Base-by-base conservation (phyloP, 2,888 invertebrate genomes). In the Mongoloraphidia duomilia region DNA sequence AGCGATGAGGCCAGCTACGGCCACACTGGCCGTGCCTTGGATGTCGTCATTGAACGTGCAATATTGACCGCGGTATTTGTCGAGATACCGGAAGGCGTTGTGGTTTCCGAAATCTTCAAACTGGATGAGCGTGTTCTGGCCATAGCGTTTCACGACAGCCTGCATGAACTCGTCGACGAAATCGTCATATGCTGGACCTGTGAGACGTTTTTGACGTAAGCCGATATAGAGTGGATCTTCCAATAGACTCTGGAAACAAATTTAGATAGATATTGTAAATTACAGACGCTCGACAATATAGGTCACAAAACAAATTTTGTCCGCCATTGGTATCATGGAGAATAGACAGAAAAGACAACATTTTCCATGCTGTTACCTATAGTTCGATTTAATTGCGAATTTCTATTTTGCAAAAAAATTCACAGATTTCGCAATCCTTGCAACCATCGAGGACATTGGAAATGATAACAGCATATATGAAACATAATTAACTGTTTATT, bases 41-140 rank as follows among this genome's bases (percentile, higher is more conserved):
- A 98, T 98, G 63, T 98, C 98, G 63, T 98, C 98, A 68, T 98
- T 98, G 69, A 98, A 98, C 17, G 95, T 95, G 68, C 97, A 97
- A 67, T 93, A 97, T 55, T 79, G 77, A 61, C 85, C 72, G 52
- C 92, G 78, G 70, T 95, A 98, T 68, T 88, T 92, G 61, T 87
- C 86, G 50, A 98, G 72, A 54, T 96, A 80, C 42, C 89, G 79
- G 69, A 94, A 95, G n/a, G 98, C 98, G 72, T 98, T 97, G 60
- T 84, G 80, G 61, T 96, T 90, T 39, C 91, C 97, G 68, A 98
- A 98, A 69, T 98, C 98, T 74, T 98, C 97, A 52, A 67, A 67
- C 51, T 85, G 84, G 53, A 86, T 80, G 17, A 91, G 70, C 1
- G 86, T 86, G 60, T 88, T 89, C 65, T 89, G 89, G 37, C 90